Evolutionary conservation across 2,888 invertebrate genomes (phyloP), one percentile per base, ranked within the genome.

Genomic region (Stenurella melanura): DNA sequence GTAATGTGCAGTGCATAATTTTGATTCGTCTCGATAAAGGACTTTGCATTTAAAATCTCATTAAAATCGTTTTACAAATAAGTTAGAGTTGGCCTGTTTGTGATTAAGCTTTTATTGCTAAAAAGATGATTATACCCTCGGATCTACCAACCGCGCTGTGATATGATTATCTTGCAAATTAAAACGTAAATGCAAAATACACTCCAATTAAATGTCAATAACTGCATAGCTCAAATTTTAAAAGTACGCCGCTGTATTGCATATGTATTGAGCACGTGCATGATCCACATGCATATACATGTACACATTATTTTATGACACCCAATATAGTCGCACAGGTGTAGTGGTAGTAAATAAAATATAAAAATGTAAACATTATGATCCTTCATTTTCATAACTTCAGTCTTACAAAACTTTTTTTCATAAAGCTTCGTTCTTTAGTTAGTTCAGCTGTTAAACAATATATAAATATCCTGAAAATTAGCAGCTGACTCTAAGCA

Each of bases 331-430:
- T 56, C 21, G 18, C 72, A 54, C 71, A 71, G 71, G 71, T 71
- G 72, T 54, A 26, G 50, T 19, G 18, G 18, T 61, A 50, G 63
- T 72, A 42, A 50, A 76, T 68, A 76, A 71, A 73, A 67, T 17
- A 74, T 74, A 76, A 73, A 60, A 74, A 74, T 68, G 60, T 74
- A 77, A 77, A 74, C 77, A 74, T 54, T 54, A 19, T 30, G n/a
- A 17, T 38, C 69, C 61, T 61, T 50, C 42, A 60, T 60, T 70
- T 70, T 71, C 60, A 71, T 70, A 70, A 58, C 21, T 69, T 34
- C 38, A 10, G 30, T 18, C 17, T 56, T 18, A 34, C 18, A 57
- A 10, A 18, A 11, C 21, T 18, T 26, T 69, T 19, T 26, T 56
- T 18, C 58, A 21, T 69, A 21, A 17, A 21, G 69, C 15, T 30